Conservation (phyloP, 2,113 vertebrate genomes). For the Diadophis punctatus region DNA sequence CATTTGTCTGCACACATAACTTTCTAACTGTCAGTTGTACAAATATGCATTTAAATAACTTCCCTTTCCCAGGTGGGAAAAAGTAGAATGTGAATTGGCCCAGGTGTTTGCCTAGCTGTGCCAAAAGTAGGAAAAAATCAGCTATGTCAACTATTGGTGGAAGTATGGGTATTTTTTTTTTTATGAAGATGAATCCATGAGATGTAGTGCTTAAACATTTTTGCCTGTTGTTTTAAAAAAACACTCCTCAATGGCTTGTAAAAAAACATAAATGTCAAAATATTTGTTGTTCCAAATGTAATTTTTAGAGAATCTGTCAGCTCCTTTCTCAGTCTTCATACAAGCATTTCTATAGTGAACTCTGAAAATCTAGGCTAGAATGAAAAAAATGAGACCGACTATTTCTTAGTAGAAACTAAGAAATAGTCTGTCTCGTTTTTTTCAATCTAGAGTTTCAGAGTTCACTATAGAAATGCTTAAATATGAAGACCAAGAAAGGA, state of each 20-base stretch:
- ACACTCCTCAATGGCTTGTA: slow-evolving; percentile 27
- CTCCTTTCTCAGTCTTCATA: not conserved
- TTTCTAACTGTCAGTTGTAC: not conserved
- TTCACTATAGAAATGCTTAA: not conserved
- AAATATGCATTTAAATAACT: slow-evolving; percentile 23
- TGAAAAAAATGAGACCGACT: not conserved
- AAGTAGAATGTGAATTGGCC: slow-evolving; percentile 37
- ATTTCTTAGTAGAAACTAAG: not conserved
- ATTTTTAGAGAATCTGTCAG: not conserved
- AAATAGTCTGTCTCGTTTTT: not conserved
- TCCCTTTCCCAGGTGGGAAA: slow-evolving; percentile 33
- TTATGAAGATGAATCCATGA: not conserved
- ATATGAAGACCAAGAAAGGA: not conserved
- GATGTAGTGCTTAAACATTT: slow-evolving; percentile 18
- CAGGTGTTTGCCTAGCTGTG: slow-evolving; percentile 56
- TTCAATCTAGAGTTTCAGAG: not conserved
- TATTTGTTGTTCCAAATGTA: not conserved
- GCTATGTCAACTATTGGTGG: slow-evolving; percentile 4
- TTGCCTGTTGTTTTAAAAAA: slow-evolving; percentile 19
- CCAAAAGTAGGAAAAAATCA: slow-evolving; percentile 45
- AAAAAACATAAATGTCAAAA: not conserved
- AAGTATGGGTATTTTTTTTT: slow-evolving; percentile 45
- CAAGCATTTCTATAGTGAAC: not conserved
- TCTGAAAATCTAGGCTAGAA: not conserved
- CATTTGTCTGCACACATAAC: not conserved